A percentile compares a stretch with the other conserved stretches of the same genome.
These are phyloP conservation scores for Chrysogorgia sp. DNA, from an alignment of 92 coral and sea anemone genomes.

Conservation along the genomic window DNA sequence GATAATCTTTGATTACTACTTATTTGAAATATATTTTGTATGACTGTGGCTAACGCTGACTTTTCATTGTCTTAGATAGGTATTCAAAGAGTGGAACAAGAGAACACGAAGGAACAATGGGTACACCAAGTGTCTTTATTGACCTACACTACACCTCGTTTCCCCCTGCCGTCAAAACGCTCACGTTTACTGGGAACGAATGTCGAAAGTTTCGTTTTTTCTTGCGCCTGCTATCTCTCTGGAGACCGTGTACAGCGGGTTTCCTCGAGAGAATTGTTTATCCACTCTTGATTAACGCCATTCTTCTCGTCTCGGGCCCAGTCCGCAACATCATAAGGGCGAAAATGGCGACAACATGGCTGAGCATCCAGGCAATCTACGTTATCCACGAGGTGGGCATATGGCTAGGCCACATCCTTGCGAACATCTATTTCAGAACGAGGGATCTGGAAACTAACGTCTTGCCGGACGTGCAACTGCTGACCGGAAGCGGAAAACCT, in stretches of 20 bases:
- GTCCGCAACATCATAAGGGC: slow-evolving; percentile 9
- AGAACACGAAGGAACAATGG: too few species aligned
- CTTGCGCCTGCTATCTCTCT: slow-evolving; percentile 24
- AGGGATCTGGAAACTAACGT: slow-evolving; percentile 34
- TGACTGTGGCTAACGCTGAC: too few species aligned
- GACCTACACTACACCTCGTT: too few species aligned
- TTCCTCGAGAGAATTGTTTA: slow-evolving; percentile 7
- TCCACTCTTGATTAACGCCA: slow-evolving; percentile 2
- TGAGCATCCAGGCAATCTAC: neutral
- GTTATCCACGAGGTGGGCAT: slow-evolving; percentile 24
- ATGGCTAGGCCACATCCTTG: slow-evolving; percentile 42
- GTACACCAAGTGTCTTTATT: too few species aligned
- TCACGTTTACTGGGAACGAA: neutral
- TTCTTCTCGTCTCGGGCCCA: neutral
- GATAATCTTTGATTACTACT: too few species aligned
- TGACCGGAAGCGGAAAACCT: slow-evolving; percentile 6
- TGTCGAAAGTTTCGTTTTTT: slow-evolving; percentile 15
- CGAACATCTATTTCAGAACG: slow-evolving; percentile 20
- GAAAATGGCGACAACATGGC: neutral
- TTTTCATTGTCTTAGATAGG: too few species aligned
- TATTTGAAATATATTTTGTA: too few species aligned
- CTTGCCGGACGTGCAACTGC: neutral
- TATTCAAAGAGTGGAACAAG: too few species aligned
- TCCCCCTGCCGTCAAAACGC: neutral
- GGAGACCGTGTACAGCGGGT: slow-evolving; percentile 27